phyloP scores from a whole-genome alignment of 2,113 vertebrate genomes.

The Malaclemys terrapin region DNA sequence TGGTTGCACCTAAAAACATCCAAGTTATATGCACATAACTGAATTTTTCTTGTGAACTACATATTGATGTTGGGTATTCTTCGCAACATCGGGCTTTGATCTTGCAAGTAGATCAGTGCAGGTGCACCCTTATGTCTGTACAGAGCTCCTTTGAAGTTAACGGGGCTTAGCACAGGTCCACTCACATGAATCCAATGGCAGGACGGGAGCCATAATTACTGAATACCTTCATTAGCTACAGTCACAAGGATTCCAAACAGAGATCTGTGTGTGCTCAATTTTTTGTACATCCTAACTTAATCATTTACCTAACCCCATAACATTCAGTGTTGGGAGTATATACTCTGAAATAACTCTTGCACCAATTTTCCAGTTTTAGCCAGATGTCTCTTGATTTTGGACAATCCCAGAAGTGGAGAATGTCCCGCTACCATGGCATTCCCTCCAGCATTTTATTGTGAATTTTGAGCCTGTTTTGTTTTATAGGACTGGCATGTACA shows the following conservation, averaged over 20 bases:
- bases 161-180: neutral
- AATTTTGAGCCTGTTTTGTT: neutral
- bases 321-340: neutral
- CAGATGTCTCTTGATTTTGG: neutral
- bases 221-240: neutral
- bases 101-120: neutral
- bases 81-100: neutral
- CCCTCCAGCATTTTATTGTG: neutral
- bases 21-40: fast-evolving
- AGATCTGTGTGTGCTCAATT: neutral
- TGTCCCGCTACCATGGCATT: neutral
- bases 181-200: neutral
- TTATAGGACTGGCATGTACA: neutral
- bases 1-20: neutral
- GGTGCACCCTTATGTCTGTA: neutral
- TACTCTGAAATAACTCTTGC: neutral
- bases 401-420: neutral
- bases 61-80: neutral
- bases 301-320: neutral
- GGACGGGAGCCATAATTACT: neutral
- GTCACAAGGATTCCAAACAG: neutral
- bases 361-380: neutral
- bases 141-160: neutral
- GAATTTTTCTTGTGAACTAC: neutral
- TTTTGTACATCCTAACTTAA: neutral